Evolutionary conservation across 2,888 invertebrate genomes (phyloP).

Genomic region (Diogma glabrata): DNA sequence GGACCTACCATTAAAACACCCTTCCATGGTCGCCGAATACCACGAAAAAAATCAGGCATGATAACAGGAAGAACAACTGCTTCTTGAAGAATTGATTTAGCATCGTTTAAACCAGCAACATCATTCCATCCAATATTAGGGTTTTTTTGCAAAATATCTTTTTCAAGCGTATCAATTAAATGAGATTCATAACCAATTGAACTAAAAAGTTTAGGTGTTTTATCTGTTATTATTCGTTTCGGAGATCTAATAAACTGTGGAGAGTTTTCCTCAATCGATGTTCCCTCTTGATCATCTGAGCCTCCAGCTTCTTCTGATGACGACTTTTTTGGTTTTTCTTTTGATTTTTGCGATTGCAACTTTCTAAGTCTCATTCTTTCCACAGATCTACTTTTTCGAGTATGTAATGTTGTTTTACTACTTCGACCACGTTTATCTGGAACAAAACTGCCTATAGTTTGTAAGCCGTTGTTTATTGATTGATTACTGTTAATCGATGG

Average conservation of each 20-base stretch:
- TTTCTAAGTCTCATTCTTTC: slow-evolving; percentile 37
- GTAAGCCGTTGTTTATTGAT: slow-evolving; percentile 33
- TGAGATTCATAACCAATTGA: slow-evolving; percentile 61
- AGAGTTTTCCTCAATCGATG: slow-evolving; percentile 36
- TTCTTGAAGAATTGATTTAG: slow-evolving; percentile 68
- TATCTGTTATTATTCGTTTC: slow-evolving; percentile 31
- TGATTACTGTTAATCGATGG: slow-evolving; percentile 43
- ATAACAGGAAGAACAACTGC: slow-evolving; percentile 77
- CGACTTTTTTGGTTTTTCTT: slow-evolving; percentile 31
- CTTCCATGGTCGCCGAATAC: slow-evolving; percentile 74
- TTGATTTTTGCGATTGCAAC: slow-evolving; percentile 34
- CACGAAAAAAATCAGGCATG: slow-evolving; percentile 83
- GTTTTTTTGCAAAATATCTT: slow-evolving; percentile 72
- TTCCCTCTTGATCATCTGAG: slow-evolving; percentile 37
- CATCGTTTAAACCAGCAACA: slow-evolving; percentile 61
- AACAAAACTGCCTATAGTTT: slow-evolving; percentile 32
- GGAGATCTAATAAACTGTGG: slow-evolving; percentile 30
- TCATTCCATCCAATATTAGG: slow-evolving; percentile 73
- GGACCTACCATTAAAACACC: slow-evolving; percentile 29
- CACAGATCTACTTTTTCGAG: slow-evolving; percentile 34
- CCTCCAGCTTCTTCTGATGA: slow-evolving; percentile 38
- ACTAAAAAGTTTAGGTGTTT: slow-evolving; percentile 41
- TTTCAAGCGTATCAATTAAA: slow-evolving; percentile 70
- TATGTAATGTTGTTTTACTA: slow-evolving; percentile 27
- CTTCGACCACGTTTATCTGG: slow-evolving; percentile 33